phyloP scores from a whole-genome alignment of 2,113 vertebrate species.

The Phyllostomus hastatus region DNA sequence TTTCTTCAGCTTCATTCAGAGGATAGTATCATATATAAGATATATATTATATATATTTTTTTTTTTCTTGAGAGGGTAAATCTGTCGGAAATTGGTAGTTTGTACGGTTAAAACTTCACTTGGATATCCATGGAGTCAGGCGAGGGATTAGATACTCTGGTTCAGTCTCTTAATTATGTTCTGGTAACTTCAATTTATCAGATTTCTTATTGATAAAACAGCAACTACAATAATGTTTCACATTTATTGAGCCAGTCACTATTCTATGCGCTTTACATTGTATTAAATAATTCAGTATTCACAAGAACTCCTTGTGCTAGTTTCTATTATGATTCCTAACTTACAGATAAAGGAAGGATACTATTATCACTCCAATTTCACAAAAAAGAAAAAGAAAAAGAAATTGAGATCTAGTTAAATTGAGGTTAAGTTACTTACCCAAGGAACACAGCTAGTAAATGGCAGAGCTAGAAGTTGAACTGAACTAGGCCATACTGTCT shows the following conservation, averaged over 20 bases:
- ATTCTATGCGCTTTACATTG: neutral
- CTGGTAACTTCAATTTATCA: neutral
- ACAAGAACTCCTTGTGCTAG: neutral
- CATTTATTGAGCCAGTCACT: neutral
- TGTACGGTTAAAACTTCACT: neutral
- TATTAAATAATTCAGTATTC: neutral
- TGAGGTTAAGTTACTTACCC: neutral
- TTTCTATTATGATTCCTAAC: neutral
- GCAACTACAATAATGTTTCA: neutral
- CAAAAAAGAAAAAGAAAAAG: neutral
- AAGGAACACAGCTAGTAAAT: neutral
- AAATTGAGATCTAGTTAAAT: neutral
- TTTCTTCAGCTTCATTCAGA: neutral
- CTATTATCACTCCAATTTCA: neutral
- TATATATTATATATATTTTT: neutral
- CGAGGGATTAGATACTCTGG: neutral
- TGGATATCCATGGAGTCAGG: neutral
- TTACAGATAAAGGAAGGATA: neutral
- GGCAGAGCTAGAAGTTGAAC: neutral
- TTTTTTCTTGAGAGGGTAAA: neutral
- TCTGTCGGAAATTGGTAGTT: neutral
- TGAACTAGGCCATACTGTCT: neutral
- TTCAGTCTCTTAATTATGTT: neutral
- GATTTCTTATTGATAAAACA: neutral
- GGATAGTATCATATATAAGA: neutral